These are phyloP conservation scores for Protonemura montana DNA, from an alignment of 2,888 invertebrate genomes.

Conservation along the genomic window DNA sequence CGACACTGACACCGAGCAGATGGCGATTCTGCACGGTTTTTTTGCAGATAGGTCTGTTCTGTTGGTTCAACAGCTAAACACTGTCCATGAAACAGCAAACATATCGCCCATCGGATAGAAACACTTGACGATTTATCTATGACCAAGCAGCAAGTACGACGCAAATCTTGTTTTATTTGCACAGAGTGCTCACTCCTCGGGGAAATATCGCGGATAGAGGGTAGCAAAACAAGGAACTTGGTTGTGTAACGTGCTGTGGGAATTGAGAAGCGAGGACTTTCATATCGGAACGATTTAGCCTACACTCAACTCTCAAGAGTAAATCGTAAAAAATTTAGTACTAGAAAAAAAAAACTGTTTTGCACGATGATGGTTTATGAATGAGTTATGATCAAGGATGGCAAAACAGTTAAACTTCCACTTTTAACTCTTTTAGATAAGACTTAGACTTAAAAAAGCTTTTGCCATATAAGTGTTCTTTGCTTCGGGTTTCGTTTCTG, in stretches of 20 bases:
- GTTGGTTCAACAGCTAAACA: background rate
- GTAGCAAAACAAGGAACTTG: background rate
- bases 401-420: background rate
- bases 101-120: background rate
- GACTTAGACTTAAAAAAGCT: background rate
- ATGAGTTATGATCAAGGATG: background rate
- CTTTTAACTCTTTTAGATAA: background rate
- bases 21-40: background rate
- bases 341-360: background rate
- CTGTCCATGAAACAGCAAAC: background rate
- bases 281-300: background rate
- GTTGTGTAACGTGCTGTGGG: background rate
- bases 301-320: background rate
- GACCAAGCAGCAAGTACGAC: background rate
- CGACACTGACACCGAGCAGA: background rate
- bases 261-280: background rate
- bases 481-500: too few relatives aligned
- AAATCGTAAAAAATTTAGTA: background rate
- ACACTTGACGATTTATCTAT: background rate
- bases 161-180: background rate
- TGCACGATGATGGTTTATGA: background rate
- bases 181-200: background rate
- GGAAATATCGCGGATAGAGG: background rate
- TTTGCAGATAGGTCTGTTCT: background rate
- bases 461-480: too few relatives aligned